Base-by-base conservation (phyloP, 2,888 invertebrate genomes). In the Eulithis testata region DNA sequence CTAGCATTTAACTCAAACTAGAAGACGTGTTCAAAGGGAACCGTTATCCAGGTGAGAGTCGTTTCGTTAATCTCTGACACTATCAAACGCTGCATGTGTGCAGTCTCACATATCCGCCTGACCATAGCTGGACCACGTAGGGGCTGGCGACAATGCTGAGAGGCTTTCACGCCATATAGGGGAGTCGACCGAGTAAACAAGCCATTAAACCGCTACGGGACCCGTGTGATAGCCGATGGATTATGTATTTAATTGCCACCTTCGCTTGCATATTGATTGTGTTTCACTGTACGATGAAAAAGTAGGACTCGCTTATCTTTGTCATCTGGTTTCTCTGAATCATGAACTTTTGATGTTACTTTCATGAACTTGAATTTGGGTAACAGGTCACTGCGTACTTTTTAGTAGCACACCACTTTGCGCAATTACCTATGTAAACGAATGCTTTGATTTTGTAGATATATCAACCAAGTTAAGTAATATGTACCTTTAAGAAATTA, bases 151-250 rank as follows among this genome's bases (percentile, higher is more conserved):
- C 91, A 91, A 89, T 89, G 84, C 85, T 79, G 87, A 84, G 83
- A 79, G 83, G 90, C 93, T 93, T 93, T 93, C 93, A 89, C 93
- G 71, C 93, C 93, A 75, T 92, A 90, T 91, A 92, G 80, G 90
- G 92, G 75, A 65, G 75, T 72, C 78, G 77, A 80, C 81, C 80
- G 82, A 86, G 88, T 88, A 89, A 90, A 90, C 89, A 87, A 84
- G 85, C 89, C 83, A 85, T 86, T 89, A 89, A 83, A 83, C 87
- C 82, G 75, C 78, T 82, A 82, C 81, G 78, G 83, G 82, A 76
- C 80, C 77, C 76, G 75, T 80, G 81, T 86, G 87, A 87, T 88
- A 84, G 83, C 80, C 83, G 71, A 81, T 82, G 87, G 91, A 89
- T 91, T 90, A 89, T 87, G 74, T 81, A 87, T 85, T 87, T 91